Percentiles rank a stretch among this genome's conserved stretches.
Evolutionary conservation across 2,113 vertebrate species (phyloP).

Genomic region (Cyprinus carpio): DNA sequence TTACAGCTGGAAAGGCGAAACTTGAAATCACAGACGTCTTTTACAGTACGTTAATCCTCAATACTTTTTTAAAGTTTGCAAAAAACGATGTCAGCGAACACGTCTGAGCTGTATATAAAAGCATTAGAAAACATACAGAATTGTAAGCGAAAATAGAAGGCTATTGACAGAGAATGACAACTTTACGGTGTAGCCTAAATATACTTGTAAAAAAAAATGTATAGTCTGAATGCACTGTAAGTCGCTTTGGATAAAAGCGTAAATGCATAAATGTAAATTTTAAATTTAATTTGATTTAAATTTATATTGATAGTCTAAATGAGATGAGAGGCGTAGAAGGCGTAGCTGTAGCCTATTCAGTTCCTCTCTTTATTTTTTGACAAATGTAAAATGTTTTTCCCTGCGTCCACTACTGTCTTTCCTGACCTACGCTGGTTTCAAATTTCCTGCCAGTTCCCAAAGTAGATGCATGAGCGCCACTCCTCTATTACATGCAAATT

Average conservation of each 20-base stretch:
- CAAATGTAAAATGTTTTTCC: neutral
- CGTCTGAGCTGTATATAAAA: neutral
- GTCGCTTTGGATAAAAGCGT: no score
- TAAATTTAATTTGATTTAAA: no score
- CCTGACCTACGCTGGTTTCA: neutral
- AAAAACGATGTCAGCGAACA: neutral
- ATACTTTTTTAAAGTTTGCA: neutral
- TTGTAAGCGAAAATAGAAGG: neutral
- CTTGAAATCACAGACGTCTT: neutral
- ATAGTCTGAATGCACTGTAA: no score
- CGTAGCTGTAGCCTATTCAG: neutral
- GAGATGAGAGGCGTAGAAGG: neutral
- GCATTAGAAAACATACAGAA: neutral
- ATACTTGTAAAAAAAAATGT: no score
- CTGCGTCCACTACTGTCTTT: neutral
- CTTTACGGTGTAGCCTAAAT: no score
- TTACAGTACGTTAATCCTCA: neutral
- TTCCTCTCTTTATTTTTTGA: neutral
- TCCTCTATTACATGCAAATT: neutral
- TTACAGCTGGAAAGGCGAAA: neutral
- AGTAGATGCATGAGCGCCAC: neutral
- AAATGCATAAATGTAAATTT: no score
- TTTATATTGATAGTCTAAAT: neutral
- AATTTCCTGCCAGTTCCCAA: neutral
- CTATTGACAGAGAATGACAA: neutral